Conservation (phyloP, 2,888 invertebrate species). For the Plebejus melissa region DNA sequence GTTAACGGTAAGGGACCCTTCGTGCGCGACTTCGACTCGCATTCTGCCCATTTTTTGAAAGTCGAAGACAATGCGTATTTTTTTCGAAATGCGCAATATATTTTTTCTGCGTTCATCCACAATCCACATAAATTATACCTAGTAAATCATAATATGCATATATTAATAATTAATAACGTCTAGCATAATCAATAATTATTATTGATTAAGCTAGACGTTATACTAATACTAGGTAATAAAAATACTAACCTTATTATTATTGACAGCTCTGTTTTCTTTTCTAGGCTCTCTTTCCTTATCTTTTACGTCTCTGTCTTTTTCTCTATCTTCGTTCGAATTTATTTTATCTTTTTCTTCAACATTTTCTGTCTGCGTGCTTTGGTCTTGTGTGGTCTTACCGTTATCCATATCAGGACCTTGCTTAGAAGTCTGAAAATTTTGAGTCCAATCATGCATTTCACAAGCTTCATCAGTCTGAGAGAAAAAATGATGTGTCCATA, state of each 20-base stretch:
- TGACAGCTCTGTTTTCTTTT: conserved; percentile 15
- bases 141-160: no score
- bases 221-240: background rate
- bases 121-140: no score
- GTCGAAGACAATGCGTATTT: no score
- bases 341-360: conserved; percentile 27
- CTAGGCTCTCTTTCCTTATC: background rate
- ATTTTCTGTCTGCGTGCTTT: conserved; percentile 54
- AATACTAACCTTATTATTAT: conserved; percentile 24
- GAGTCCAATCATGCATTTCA: background rate
- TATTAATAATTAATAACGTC: no score
- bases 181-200: no score
- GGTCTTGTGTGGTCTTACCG: conserved; percentile 43
- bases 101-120: no score
- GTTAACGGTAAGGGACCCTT: no score
- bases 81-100: no score
- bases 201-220: background rate
- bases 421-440: conserved; percentile 50
- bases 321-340: background rate
- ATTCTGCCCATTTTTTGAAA: no score
- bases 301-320: conserved; percentile 19
- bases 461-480: background rate
- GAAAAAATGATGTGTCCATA: no score
- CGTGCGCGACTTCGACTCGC: no score
- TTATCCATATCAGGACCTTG: conserved; percentile 52